These are phyloP conservation scores for Trematomus bernacchii DNA, from an alignment of 2,797 vertebrate species.

Conservation along the genomic window DNA sequence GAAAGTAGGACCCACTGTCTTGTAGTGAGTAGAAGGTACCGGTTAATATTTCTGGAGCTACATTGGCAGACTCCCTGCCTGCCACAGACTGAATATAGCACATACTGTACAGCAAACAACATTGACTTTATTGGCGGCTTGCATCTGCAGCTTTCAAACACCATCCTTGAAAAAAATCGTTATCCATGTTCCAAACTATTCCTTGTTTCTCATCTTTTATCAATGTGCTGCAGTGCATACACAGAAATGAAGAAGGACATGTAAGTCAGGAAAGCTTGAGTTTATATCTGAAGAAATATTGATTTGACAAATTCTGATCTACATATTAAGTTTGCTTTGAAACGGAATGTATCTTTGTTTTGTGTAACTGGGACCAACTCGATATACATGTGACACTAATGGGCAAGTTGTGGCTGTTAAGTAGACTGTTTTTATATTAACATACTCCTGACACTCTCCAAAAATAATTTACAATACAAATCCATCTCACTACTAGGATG, in stretches of 20 bases:
- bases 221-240: neutral
- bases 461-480: too few relatives aligned
- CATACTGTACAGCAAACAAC: constrained; percentile 12
- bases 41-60: constrained; percentile 12
- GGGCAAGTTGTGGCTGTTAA: too few relatives aligned
- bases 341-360: neutral
- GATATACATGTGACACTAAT: too few relatives aligned
- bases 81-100: neutral
- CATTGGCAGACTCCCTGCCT: neutral
- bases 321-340: neutral
- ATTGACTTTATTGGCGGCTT: constrained; percentile 1
- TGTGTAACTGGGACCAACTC: neutral
- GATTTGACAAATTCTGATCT: neutral
- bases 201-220: neutral
- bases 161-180: neutral
- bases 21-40: neutral
- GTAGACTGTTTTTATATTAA: too few relatives aligned
- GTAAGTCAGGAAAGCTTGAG: neutral
- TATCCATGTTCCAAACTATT: neutral
- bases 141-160: constrained; percentile 5
- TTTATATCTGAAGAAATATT: neutral
- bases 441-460: too few relatives aligned
- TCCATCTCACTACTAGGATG: too few relatives aligned
- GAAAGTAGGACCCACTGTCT: constrained; percentile 24
- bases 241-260: neutral